A percentile compares a stretch with the other conserved stretches of the same genome.
These are phyloP conservation scores for Nibea albiflora DNA, from an alignment of 2,113 vertebrate genomes.

Conservation along the genomic window DNA sequence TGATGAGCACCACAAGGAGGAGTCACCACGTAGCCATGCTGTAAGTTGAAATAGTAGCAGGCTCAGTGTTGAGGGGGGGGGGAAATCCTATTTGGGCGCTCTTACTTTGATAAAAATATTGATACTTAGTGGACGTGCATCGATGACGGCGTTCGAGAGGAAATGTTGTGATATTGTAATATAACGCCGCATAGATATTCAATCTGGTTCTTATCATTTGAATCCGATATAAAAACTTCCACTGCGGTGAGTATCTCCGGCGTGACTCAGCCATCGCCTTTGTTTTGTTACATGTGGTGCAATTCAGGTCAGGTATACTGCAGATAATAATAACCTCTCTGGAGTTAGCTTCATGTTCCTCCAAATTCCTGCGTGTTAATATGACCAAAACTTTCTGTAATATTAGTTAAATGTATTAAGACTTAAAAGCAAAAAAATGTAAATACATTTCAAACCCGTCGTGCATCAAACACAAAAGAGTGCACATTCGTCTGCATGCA, in stretches of 20 bases:
- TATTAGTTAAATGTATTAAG: slow-evolving; percentile 3
- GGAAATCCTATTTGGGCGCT: slow-evolving; percentile 62
- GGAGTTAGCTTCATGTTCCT: not conserved
- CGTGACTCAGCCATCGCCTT: not conserved
- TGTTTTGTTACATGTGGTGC: not conserved
- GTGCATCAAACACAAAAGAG: slow-evolving; percentile 13
- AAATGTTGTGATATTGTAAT: slow-evolving; percentile 62
- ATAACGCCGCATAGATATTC: slow-evolving; percentile 64
- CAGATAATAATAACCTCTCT: not conserved
- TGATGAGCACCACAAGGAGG: slow-evolving; percentile 53
- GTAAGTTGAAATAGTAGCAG: slow-evolving; percentile 41
- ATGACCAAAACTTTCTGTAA: not conserved
- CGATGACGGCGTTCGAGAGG: slow-evolving; percentile 54
- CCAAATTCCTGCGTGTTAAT: not conserved
- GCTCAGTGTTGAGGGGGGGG: slow-evolving; percentile 20
- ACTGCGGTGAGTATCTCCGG: not conserved
- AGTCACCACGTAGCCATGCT: slow-evolving; percentile 47
- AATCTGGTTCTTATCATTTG: slow-evolving; percentile 45
- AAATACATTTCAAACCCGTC: slow-evolving; percentile 21
- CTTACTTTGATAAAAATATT: slow-evolving; percentile 68
- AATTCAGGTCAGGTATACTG: not conserved
- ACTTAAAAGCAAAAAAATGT: not conserved
- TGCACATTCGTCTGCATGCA: slow-evolving; percentile 18
- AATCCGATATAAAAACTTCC: slow-evolving; percentile 25
- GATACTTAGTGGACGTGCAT: slow-evolving; percentile 56